Evolutionary conservation across 2,797 vertebrate species (phyloP).

Genomic region (Spinibarbus caldwelli): DNA sequence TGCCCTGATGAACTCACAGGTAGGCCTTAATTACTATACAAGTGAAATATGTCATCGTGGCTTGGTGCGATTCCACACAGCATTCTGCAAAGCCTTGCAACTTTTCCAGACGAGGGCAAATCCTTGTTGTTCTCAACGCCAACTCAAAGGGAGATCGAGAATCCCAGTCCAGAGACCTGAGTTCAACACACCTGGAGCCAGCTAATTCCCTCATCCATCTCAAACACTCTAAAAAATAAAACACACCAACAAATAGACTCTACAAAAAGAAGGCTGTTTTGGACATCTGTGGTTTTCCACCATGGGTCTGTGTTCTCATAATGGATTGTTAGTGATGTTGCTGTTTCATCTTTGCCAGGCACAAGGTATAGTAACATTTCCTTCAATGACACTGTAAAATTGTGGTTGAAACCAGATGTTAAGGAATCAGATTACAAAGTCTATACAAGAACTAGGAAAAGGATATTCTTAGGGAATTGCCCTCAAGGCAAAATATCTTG

Average conservation of each 20-base stretch:
- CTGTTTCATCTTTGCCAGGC: conserved; percentile 67
- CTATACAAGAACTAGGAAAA: conserved; percentile 36
- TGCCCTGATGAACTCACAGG: conserved; percentile 67
- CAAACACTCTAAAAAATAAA: background rate
- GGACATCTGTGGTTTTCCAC: conserved; percentile 56
- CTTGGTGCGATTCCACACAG: conserved; percentile 64
- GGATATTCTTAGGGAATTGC: background rate
- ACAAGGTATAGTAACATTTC: conserved; percentile 72
- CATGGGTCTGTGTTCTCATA: conserved; percentile 72
- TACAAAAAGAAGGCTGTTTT: conserved; percentile 11
- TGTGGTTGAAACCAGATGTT: conserved; percentile 7
- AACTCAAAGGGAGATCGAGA: conserved; percentile 2
- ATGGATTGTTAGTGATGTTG: conserved; percentile 71
- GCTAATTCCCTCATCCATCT: conserved; percentile 38
- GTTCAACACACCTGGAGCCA: conserved; percentile 46
- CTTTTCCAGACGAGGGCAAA: conserved; percentile 49
- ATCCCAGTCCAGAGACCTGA: conserved; percentile 64
- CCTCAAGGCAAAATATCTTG: conserved; percentile 5
- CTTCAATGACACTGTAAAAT: background rate
- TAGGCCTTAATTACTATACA: conserved; percentile 75
- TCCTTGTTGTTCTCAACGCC: background rate
- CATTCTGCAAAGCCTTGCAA: conserved; percentile 68
- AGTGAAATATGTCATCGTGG: conserved; percentile 75
- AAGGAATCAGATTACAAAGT: conserved; percentile 1
- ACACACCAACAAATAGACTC: background rate